phyloP scores from a whole-genome alignment of 2,888 invertebrate species.

The Parnassius smintheus region DNA sequence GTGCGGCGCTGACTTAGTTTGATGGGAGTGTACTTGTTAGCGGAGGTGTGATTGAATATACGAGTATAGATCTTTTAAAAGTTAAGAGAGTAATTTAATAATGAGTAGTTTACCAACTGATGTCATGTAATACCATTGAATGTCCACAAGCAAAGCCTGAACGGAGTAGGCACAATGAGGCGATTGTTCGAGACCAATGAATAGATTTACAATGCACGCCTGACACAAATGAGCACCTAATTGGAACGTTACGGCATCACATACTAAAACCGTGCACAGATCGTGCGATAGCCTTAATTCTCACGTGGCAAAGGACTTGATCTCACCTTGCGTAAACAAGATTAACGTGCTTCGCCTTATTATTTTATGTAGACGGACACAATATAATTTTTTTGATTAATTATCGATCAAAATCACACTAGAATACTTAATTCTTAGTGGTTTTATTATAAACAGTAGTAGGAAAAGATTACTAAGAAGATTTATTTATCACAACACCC shows the following conservation, averaged over 20 bases:
- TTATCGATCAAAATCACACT: too few relatives aligned
- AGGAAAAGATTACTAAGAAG: too few relatives aligned
- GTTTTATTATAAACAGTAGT: too few relatives aligned
- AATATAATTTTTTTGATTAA: too few relatives aligned
- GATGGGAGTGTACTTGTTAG: constrained; percentile 77
- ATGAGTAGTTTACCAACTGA: constrained; percentile 33
- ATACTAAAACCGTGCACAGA: constrained; percentile 58
- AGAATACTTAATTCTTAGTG: too few relatives aligned
- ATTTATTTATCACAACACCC: too few relatives aligned
- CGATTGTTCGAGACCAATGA: constrained; percentile 67
- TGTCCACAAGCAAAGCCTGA: constrained; percentile 56
- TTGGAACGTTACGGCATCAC: constrained; percentile 74
- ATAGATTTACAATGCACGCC: constrained; percentile 67
- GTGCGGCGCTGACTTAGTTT: constrained; percentile 67
- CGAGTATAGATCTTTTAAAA: constrained; percentile 40
- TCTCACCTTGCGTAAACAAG: constrained; percentile 28
- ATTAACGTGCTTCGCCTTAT: constrained; percentile 18
- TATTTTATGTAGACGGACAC: neutral
- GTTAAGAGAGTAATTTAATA: constrained; percentile 36
- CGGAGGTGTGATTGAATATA: constrained; percentile 65
- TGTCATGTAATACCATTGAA: constrained; percentile 41
- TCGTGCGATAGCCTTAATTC: constrained; percentile 47
- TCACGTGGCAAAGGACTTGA: constrained; percentile 28
- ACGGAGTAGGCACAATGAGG: constrained; percentile 55
- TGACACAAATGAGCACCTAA: constrained; percentile 78